Evolutionary conservation across 2,797 vertebrate species (phyloP).

Genomic region (Zalophus californianus): DNA sequence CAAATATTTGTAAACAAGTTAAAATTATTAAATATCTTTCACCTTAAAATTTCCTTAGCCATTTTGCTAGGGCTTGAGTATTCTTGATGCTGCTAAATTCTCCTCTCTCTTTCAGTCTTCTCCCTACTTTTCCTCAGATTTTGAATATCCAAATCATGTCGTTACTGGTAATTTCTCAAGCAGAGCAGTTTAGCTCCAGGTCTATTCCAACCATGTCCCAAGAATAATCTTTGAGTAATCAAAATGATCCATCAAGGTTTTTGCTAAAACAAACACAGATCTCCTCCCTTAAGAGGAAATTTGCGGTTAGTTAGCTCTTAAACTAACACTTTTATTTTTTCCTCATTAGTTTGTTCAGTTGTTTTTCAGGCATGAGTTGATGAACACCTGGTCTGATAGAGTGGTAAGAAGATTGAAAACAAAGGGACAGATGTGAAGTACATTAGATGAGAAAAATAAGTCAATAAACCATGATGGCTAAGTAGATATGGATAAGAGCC

Average conservation of each 20-base stretch:
- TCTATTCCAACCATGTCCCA: conserved; percentile 23
- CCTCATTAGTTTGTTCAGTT: conserved; percentile 41
- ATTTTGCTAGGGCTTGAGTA: background rate
- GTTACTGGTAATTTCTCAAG: conserved; percentile 41
- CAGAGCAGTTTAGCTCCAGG: background rate
- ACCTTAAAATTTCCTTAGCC: background rate
- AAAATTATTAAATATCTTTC: background rate
- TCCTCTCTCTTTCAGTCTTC: background rate
- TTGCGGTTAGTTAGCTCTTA: conserved; percentile 40
- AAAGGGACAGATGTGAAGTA: conserved; percentile 68
- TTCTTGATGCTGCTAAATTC: background rate
- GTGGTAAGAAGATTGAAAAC: conserved; percentile 31
- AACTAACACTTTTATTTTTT: conserved; percentile 61
- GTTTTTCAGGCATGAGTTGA: conserved; percentile 67
- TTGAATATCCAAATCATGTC: background rate
- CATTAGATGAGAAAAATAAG: conserved; percentile 69
- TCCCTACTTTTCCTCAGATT: background rate
- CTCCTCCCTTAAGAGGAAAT: conserved; percentile 52
- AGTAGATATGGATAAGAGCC: conserved; percentile 19
- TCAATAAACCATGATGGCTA: conserved; percentile 32
- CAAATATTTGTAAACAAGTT: background rate
- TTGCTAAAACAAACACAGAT: conserved; percentile 66
- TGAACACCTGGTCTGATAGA: conserved; percentile 54
- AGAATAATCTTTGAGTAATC: conserved; percentile 57
- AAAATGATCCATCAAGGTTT: conserved; percentile 55